Percentiles rank a stretch among this genome's conserved stretches.
These are phyloP conservation scores for Sesia bembeciformis DNA, from an alignment of 2,888 invertebrate species.

Conservation along the genomic window DNA sequence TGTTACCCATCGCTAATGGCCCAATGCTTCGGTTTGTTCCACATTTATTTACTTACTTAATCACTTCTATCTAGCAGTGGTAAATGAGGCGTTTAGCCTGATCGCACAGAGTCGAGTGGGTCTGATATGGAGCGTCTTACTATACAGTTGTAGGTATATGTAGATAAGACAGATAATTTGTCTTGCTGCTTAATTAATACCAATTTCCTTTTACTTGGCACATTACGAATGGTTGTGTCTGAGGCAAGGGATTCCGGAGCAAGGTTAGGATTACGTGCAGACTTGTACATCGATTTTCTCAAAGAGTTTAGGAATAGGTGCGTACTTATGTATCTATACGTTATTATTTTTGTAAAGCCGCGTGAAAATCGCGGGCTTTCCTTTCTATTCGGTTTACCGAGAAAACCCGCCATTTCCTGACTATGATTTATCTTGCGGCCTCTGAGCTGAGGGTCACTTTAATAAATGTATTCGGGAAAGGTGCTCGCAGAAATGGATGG, in stretches of 20 bases:
- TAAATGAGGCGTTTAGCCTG: slow-evolving; percentile 15
- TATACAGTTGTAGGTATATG: neutral
- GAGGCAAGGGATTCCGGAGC: slow-evolving; percentile 8
- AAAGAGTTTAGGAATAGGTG: neutral
- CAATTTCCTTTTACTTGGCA: neutral
- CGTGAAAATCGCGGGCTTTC: slow-evolving; percentile 20
- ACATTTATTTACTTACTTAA: slow-evolving; percentile 47
- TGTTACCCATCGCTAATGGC: slow-evolving; percentile 59
- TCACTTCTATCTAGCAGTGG: slow-evolving; percentile 22
- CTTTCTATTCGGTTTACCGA: slow-evolving; percentile 53
- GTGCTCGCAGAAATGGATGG: slow-evolving; percentile 56
- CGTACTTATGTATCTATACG: slow-evolving; percentile 10
- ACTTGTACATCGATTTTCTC: no score
- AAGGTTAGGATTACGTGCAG: no score
- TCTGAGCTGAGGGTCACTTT: slow-evolving; percentile 68
- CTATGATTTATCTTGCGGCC: slow-evolving; percentile 69
- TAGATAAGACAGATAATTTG: neutral
- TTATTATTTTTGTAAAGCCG: slow-evolving; percentile 24
- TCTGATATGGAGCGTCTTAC: neutral
- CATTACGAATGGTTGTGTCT: slow-evolving; percentile 5
- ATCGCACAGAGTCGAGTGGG: neutral
- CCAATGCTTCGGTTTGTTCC: slow-evolving; percentile 47
- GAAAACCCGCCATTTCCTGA: slow-evolving; percentile 57
- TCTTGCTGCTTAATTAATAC: neutral
- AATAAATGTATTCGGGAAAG: slow-evolving; percentile 69